phyloP scores from a whole-genome alignment of 2,797 vertebrate genomes.

The Tragopan temminckii region DNA sequence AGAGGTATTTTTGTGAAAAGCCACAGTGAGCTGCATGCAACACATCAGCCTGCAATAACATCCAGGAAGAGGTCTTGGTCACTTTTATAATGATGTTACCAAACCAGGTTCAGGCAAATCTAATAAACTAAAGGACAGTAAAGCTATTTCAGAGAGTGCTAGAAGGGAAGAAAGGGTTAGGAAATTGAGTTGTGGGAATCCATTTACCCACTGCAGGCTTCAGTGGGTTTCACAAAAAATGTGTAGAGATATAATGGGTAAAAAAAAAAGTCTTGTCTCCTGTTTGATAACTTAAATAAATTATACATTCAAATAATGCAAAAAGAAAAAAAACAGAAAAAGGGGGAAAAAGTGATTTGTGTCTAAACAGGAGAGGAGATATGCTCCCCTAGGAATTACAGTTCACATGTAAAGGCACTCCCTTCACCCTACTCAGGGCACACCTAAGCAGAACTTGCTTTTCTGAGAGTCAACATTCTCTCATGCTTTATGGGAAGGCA shows the following conservation, averaged over 20 bases:
- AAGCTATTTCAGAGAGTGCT: neutral
- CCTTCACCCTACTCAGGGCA: accelerated
- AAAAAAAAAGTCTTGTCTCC: neutral
- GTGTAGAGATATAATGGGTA: neutral
- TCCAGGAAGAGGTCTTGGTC: neutral
- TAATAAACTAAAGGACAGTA: slow-evolving; percentile 15
- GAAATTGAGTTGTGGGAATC: neutral
- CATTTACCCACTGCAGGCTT: neutral
- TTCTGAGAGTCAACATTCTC: neutral
- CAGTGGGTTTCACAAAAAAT: neutral
- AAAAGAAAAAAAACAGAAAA: neutral
- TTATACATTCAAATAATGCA: neutral
- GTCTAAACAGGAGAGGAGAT: neutral
- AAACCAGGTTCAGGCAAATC: neutral
- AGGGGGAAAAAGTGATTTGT: neutral
- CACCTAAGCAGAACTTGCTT: neutral
- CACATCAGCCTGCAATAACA: neutral
- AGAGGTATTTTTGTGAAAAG: neutral
- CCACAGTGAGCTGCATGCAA: neutral
- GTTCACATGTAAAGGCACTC: neutral
- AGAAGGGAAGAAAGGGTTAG: neutral
- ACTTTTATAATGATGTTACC: neutral
- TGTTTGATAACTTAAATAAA: neutral
- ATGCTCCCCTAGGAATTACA: neutral
- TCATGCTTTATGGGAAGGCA: neutral